Conservation (phyloP, 2,797 vertebrate genomes). For the Gallinago nigripennis region DNA sequence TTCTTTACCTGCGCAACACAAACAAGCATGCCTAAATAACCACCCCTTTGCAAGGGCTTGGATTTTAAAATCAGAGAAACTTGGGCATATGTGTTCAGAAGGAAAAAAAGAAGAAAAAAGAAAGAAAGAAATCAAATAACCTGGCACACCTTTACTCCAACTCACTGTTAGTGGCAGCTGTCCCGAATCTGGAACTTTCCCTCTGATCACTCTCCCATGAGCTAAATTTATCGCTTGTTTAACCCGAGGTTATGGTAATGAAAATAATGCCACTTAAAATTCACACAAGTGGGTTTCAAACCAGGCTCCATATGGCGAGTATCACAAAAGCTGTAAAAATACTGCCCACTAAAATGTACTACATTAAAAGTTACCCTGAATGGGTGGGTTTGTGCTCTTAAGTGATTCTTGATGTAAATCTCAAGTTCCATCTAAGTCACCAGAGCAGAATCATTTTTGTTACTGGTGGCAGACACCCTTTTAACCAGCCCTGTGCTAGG, state of each 20-base stretch:
- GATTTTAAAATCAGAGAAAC: neutral
- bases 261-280: conserved; percentile 4
- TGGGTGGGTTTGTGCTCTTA: neutral
- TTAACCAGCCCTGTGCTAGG: neutral
- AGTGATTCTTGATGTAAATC: neutral
- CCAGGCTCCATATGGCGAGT: neutral
- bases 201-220: neutral
- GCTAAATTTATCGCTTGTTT: conserved; percentile 1
- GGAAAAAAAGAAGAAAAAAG: neutral
- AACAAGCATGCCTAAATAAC: neutral
- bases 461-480: neutral
- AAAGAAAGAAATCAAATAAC: neutral
- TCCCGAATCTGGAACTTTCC: neutral
- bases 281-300: neutral
- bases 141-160: neutral
- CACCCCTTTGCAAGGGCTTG: neutral
- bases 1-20: neutral
- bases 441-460: neutral
- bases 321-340: conserved; percentile 1
- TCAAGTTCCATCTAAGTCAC: neutral
- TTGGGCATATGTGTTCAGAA: neutral
- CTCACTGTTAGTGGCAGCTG: neutral
- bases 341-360: neutral
- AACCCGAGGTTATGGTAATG: neutral
- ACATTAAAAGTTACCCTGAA: neutral